Base-by-base conservation (phyloP, 2,888 invertebrate species). In the Apoderus coryli region DNA sequence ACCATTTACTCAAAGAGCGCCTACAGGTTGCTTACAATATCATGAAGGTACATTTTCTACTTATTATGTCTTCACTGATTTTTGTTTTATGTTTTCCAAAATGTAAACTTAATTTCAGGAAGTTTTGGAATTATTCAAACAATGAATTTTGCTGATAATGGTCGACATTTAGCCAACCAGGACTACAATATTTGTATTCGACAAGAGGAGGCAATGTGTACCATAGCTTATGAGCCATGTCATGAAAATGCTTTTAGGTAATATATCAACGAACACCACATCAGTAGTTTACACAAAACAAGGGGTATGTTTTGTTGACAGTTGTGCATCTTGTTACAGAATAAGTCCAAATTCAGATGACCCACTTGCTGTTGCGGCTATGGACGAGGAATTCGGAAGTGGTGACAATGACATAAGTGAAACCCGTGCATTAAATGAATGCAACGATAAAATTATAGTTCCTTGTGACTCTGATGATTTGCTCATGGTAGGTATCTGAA, bases 401-500 rank as follows among this genome's bases (percentile, higher is more conserved):
- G 16, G 22, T 3, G 36, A 19, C 10, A 13, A 3, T 9, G 27
- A 29, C 4, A 10, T 11, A 10, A 23, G 25, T 13, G 31, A 19
- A 4, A n/a, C n/a, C n/a, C n/a, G 35, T 34, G n/a, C 9, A 27
- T 4, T 34, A n/a, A 31, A 37, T 10, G 19, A 65, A 1, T 85
- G 85, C 49, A 60, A 59, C 9, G 82, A 85, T 50, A 67, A 76
- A 27, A 69, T 85, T 27, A 72, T 82, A 1, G 73, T 85, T 58
- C 80, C 84, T 0, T 85, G 85, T 45, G 82, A 85, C 48, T 75
- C 77, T 32, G 85, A 85, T 47, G 84, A 85, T 50, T 76, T 85
- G 48, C 67, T 85, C 35, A 72, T 75, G 61, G 79, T 70, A 41
- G 61, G 60, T 16, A 10, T 19, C 12, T 19, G 19, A n/a, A 27